phyloP scores from a whole-genome alignment of 2,113 vertebrate species.

The Phodopus roborovskii region DNA sequence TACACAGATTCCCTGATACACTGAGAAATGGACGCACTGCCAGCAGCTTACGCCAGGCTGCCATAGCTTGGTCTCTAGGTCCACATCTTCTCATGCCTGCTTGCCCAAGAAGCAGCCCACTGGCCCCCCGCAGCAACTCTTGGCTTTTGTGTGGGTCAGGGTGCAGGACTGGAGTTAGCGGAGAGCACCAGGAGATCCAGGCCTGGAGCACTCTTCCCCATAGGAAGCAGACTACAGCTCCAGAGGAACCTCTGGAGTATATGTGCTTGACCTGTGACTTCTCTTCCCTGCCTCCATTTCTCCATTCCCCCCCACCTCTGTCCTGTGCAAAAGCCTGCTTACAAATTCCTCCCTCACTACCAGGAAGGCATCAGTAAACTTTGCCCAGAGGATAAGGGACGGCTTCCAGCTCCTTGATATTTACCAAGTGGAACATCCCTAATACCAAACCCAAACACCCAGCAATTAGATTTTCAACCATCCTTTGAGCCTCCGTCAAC shows the following conservation, averaged over 20 bases:
- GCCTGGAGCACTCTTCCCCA: not conserved
- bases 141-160: not conserved
- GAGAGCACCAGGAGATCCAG: not conserved
- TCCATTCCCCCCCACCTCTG: not conserved
- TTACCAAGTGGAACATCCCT: slow-evolving; percentile 63
- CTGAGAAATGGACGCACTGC: not conserved
- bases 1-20: accelerated
- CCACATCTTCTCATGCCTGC: not conserved
- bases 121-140: not conserved
- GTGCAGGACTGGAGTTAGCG: not conserved
- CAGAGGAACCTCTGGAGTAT: not conserved
- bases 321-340: not conserved
- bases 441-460: slow-evolving; percentile 65
- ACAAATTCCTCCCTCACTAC: not conserved
- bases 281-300: not conserved
- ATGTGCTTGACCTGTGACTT: not conserved
- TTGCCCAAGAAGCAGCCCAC: too few species aligned
- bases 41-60: not conserved
- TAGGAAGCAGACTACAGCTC: accelerated
- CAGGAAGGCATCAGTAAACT: slow-evolving; percentile 54
- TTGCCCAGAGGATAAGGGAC: slow-evolving; percentile 73
- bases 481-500: slow-evolving; percentile 29
- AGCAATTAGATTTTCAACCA: slow-evolving; percentile 64
- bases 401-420: slow-evolving; percentile 72
- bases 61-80: not conserved